These are phyloP conservation scores for Catamblyrhynchus diadema DNA, from an alignment of 2,797 vertebrate genomes.

Conservation along the genomic window DNA sequence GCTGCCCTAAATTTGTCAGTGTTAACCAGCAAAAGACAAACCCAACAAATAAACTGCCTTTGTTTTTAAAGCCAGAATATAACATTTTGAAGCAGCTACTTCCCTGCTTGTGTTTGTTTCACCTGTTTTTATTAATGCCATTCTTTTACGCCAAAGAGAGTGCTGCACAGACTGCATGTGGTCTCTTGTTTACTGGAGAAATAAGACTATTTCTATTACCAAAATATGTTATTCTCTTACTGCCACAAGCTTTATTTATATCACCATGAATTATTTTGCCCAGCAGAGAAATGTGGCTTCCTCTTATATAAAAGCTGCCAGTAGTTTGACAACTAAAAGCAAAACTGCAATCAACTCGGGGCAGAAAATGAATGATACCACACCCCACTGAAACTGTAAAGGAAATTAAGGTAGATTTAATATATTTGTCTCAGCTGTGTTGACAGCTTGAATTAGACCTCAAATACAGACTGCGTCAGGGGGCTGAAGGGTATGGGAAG, in stretches of 20 bases:
- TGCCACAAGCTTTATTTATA: neutral
- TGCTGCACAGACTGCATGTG: neutral
- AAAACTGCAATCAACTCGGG: neutral
- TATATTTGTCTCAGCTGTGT: neutral
- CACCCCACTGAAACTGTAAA: neutral
- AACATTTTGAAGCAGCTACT: neutral
- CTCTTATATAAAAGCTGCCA: neutral
- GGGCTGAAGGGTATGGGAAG: neutral
- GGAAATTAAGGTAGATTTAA: conserved; percentile 20
- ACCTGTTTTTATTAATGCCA: neutral
- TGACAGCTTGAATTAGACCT: neutral
- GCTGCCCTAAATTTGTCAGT: neutral
- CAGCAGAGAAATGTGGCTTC: neutral
- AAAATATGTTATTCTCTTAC: neutral
- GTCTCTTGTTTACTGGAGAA: neutral
- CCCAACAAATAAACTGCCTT: neutral
- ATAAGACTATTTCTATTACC: neutral
- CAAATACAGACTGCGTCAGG: neutral
- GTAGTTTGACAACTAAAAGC: neutral
- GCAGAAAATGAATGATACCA: neutral
- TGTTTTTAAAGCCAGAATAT: neutral
- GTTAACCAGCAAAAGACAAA: neutral
- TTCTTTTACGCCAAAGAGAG: neutral
- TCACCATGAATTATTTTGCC: conserved; percentile 14
- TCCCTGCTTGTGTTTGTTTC: neutral